Percentiles rank a stretch among this genome's conserved stretches.
phyloP scores from a whole-genome alignment of 2,797 vertebrate genomes.

The Myotis myotis region DNA sequence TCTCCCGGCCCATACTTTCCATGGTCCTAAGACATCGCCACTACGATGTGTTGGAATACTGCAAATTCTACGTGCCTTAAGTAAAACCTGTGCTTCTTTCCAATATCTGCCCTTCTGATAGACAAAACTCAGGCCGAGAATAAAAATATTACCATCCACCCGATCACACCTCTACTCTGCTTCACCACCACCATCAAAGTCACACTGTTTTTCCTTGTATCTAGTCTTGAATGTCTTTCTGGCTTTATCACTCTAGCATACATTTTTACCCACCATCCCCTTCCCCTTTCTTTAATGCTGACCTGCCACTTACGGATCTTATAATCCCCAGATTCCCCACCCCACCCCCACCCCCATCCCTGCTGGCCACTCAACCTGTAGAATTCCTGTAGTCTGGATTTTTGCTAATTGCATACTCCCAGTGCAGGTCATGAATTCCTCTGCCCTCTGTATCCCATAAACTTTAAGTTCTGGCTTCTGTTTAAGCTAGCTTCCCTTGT shows the following conservation, averaged over 20 bases:
- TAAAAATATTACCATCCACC: background rate
- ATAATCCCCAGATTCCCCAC: background rate
- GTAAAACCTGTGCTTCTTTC: background rate
- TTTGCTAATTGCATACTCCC: background rate
- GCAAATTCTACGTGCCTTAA: background rate
- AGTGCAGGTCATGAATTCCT: background rate
- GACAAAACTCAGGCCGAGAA: background rate
- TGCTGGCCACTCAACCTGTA: background rate
- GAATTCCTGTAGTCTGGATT: background rate
- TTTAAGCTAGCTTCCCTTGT: background rate
- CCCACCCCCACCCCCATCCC: background rate
- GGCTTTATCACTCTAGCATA: background rate
- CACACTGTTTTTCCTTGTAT: background rate
- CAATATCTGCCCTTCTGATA: background rate
- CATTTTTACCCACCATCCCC: background rate
- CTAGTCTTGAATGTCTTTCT: background rate
- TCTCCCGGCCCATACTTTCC: background rate
- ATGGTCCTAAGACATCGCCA: too few relatives aligned
- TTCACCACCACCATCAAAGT: rapidly evolving
- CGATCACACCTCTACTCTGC: background rate
- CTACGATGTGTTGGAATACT: background rate
- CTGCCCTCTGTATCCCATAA: background rate
- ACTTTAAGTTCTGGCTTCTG: background rate
- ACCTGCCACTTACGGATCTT: background rate
- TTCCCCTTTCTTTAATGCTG: background rate